Base-by-base conservation (phyloP, 2,797 vertebrate genomes). In the Margarornis squamiger region DNA sequence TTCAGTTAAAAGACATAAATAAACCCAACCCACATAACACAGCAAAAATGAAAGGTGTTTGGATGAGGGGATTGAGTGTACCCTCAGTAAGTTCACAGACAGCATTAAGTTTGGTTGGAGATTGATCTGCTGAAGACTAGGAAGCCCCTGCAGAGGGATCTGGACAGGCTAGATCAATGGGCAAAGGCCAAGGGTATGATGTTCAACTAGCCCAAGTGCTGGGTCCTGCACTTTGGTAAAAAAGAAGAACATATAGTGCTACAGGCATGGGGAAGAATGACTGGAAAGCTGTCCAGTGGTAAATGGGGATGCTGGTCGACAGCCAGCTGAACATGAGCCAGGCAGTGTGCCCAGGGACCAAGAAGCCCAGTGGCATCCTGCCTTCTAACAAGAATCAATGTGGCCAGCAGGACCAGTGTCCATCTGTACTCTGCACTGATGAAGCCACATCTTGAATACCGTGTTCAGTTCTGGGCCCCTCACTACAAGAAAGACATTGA, bases 371-470 rank as follows among this genome's bases (percentile, higher is more conserved):
- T 9, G 26, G 3, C 22, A 68, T 36, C 32, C 41, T 68, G 55
- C 54, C 54, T 7, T 41, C 4, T 19, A 27, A 8, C 26, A 88
- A 13, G 6, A 67, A 7, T 2, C 0, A 0, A 21, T 36, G 39
- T 16, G 54, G 21, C 14, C 46, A 61, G 39, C 54, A 67, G 34
- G 39, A 27, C 0, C 24, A 61, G 21, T 39, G 18, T 16, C 4
- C 17, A 7, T 1, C 14, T 46, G 20, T 46, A 0, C 20, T 39
- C 1, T 0, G 7, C 52, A 59, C 34, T 46, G 39, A 17, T 34
- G 24, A 54, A 54, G 21, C 0, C 3, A 2, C 39, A 61, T 1
- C 39, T 54, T 18, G 17, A 36, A 19, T 27, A 3, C 48, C 61
- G 14, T 1, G 10, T 2, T 27, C 41, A n/a, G 15, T 49, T 51